phyloP scores from a whole-genome alignment of 2,113 vertebrate species.

The Redunca redunca region DNA sequence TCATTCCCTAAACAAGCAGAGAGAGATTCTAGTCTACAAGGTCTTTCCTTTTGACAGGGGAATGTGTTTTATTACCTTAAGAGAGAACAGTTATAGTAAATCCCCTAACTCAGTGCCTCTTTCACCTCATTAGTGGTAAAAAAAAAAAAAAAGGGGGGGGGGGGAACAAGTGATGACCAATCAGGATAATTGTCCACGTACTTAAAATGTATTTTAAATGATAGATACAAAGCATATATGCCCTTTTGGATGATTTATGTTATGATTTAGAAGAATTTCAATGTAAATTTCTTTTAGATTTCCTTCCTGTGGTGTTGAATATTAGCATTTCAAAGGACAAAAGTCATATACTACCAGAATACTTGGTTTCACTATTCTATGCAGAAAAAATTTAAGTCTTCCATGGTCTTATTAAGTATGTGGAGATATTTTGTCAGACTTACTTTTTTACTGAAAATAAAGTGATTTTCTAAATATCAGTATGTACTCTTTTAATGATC shows the following conservation, averaged over 20 bases:
- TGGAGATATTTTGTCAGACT: neutral
- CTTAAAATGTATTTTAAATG: slow-evolving; percentile 14
- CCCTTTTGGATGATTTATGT: neutral
- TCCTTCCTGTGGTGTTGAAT: neutral
- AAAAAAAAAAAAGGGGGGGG: neutral
- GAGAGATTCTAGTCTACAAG: neutral
- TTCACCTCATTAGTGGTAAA: neutral
- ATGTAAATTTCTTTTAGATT: neutral
- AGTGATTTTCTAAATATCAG: slow-evolving; percentile 18
- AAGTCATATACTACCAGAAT: neutral
- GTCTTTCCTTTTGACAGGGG: neutral
- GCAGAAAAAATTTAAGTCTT: neutral
- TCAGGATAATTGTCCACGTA: neutral
- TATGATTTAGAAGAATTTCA: neutral
- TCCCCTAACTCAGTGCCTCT: neutral
- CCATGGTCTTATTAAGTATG: neutral
- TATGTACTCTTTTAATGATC: neutral
- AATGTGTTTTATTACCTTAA: neutral
- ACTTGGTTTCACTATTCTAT: neutral
- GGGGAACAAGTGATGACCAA: neutral
- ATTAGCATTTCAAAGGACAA: slow-evolving; percentile 17
- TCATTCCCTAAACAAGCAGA: neutral
- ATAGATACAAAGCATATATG: neutral
- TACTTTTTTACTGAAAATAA: slow-evolving; percentile 28
- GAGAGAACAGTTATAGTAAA: neutral